Evolutionary conservation across 2,113 vertebrate species (phyloP).

Genomic region (Prunella fulvescens): DNA sequence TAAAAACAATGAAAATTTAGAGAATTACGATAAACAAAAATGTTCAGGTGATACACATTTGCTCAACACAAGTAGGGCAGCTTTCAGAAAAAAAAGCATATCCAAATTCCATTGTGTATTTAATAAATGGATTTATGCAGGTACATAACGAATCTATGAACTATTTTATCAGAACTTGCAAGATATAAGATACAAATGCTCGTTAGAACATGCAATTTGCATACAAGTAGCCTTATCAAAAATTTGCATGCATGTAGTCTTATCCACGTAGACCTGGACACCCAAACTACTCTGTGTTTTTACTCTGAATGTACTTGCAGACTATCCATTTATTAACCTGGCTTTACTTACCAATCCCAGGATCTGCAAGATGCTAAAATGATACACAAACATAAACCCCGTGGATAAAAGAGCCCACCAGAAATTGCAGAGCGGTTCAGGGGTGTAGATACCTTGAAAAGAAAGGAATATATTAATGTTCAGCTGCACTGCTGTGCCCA

Average conservation of each 20-base stretch:
- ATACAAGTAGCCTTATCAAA: neutral
- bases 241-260: neutral
- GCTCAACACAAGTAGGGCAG: neutral
- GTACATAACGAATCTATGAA: neutral
- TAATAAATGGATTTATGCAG: conserved; percentile 16
- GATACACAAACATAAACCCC: conserved; percentile 96
- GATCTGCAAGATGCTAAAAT: conserved; percentile 90
- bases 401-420: conserved; percentile 93
- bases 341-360: conserved; percentile 89
- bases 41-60: neutral
- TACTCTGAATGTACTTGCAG: neutral
- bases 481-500: neutral
- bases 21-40: neutral
- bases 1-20: neutral
- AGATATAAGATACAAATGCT: neutral
- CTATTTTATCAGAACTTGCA: neutral
- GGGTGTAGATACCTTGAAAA: conserved; percentile 88
- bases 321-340: neutral
- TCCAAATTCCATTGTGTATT: neutral
- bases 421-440: conserved; percentile 91
- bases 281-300: neutral
- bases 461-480: conserved; percentile 28
- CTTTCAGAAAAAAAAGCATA: neutral
- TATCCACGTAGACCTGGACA: neutral
- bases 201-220: neutral